These are phyloP conservation scores for Clusia tigrina DNA, from an alignment of 2,888 invertebrate species.

Conservation along the genomic window DNA sequence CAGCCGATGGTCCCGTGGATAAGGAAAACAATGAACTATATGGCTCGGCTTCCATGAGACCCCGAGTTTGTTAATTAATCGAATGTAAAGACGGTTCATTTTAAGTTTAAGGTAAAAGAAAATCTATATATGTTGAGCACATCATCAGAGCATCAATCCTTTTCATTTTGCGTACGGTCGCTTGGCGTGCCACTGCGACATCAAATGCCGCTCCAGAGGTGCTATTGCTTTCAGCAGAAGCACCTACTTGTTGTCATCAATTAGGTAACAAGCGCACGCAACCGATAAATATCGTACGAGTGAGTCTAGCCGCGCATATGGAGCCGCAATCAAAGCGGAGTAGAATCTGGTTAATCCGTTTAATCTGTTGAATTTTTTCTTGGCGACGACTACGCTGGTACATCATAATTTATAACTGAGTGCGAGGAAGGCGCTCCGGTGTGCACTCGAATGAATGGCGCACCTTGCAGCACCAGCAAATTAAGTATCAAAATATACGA, in stretches of 20 bases:
- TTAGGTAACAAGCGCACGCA: constrained; percentile 62
- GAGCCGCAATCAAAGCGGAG: constrained; percentile 18
- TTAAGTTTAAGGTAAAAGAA: too few species aligned
- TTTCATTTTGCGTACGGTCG: too few species aligned
- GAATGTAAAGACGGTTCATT: too few species aligned
- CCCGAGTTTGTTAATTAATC: too few species aligned
- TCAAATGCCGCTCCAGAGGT: neutral
- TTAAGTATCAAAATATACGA: constrained; percentile 56
- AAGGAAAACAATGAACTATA: too few species aligned
- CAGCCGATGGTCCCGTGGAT: constrained; percentile 42
- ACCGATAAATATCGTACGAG: constrained; percentile 51
- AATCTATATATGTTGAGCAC: too few species aligned
- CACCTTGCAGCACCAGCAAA: constrained; percentile 41
- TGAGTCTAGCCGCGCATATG: neutral
- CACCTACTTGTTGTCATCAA: constrained; percentile 62
- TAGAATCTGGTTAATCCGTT: constrained; percentile 11
- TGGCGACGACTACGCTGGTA: neutral
- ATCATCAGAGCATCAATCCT: too few species aligned
- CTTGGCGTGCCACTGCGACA: neutral
- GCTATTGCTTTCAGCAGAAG: constrained; percentile 45
- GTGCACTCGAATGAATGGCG: constrained; percentile 2
- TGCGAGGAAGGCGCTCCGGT: constrained; percentile 18
- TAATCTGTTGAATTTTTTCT: neutral
- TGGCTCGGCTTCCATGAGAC: too few species aligned
- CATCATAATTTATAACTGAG: constrained; percentile 37